Conservation (phyloP, 2,113 vertebrate genomes). For the Cyanoderma ruficeps region DNA sequence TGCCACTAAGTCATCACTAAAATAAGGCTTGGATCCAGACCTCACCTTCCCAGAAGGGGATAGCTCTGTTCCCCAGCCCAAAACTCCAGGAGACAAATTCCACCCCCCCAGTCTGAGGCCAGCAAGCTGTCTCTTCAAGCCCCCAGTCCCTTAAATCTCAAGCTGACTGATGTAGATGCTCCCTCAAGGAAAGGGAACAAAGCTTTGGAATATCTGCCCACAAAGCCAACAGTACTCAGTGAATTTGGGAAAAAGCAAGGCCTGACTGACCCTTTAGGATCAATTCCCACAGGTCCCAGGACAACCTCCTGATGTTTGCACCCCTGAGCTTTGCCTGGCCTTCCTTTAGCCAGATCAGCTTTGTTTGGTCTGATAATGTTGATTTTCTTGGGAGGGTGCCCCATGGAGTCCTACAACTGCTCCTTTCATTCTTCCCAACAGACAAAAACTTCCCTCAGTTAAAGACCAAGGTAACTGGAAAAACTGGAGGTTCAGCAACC, state of each 20-base stretch:
- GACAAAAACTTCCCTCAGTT: neutral
- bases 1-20: neutral
- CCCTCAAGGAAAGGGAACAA: neutral
- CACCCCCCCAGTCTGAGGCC: neutral
- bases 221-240: rapidly evolving
- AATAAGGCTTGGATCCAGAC: neutral
- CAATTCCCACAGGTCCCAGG: neutral
- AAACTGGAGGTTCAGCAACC: constrained; percentile 56
- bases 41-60: neutral
- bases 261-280: neutral
- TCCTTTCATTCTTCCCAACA: constrained; percentile 7
- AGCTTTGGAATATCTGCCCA: neutral
- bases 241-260: neutral
- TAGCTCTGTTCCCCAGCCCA: neutral
- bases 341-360: neutral
- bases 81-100: neutral
- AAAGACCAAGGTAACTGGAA: neutral
- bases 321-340: neutral
- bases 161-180: neutral
- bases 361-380: neutral
- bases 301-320: neutral
- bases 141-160: neutral
- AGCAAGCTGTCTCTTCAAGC: neutral
- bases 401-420: rapidly evolving
- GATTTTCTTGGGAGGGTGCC: neutral